Base-by-base conservation (phyloP, 2,888 invertebrate species). In the Allolobophora icterica region DNA sequence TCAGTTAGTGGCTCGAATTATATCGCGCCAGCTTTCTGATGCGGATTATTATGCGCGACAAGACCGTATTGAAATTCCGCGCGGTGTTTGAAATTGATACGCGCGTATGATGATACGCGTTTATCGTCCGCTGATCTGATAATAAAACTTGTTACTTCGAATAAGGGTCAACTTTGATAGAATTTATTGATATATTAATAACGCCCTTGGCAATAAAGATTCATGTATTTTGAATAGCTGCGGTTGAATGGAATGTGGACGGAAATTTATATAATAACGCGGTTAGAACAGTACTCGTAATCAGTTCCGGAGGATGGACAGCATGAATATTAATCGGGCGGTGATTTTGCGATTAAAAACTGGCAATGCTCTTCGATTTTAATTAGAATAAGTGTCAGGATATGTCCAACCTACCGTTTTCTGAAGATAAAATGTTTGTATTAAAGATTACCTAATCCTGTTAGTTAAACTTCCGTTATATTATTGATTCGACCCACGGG, bases 11-110 rank as follows among this genome's bases (percentile, higher is more conserved):
- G 71, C 11, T 71, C 71, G 71, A 71, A n/a, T 71, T 71, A n/a
- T 71, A 71, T n/a, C n/a, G 71, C 71, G 71, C 71, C 71, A 71
- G 71, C 71, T 71, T 71, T 71, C 71, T 71, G 71, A n/a, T 71
- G n/a, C 71, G n/a, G 6, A 71, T 71, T 71, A 71, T 71, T 71
- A 71, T n/a, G 30, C 71, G 71, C 71, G 71, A 71, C 71, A 71
- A 71, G 71, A 6, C 71, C 71, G 71, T 71, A n/a, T 71, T 71
- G 71, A 71, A 71, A 71, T 30, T 71, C n/a, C 30, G 71, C 71
- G 71, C 71, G 71, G 30, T n/a, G 71, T n/a, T 71, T 71, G 71
- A 71, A 71, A 71, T n/a, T n/a, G 71, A 71, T 71, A 71, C n/a
- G 30, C 30, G n/a, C 71, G 0, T 71, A 71, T n/a, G n/a, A n/a